phyloP scores from a whole-genome alignment of 2,797 vertebrate genomes.

The Petrocephalus schoutedeni region DNA sequence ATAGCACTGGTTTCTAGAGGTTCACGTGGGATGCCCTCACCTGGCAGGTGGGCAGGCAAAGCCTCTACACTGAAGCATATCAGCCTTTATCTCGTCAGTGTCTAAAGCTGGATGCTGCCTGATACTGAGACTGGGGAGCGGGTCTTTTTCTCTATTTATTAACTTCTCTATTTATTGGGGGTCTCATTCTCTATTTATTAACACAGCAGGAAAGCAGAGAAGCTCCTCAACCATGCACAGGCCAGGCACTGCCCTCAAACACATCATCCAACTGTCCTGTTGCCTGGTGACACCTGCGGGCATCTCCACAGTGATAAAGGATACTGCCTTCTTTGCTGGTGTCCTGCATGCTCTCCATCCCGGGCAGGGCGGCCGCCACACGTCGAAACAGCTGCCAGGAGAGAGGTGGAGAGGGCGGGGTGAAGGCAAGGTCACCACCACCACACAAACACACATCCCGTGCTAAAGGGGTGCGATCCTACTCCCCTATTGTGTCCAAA shows the following conservation, averaged over 20 bases:
- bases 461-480: not conserved
- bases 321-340: constrained; percentile 92
- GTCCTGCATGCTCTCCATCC: constrained; percentile 88
- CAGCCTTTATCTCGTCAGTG: not conserved
- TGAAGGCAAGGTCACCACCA: not conserved
- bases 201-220: not conserved
- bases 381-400: constrained; percentile 76
- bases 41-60: not conserved
- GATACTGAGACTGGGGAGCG: not conserved
- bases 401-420: not conserved
- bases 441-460: not conserved
- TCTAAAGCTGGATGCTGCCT: not conserved
- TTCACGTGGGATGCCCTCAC: not conserved
- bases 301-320: constrained; percentile 58
- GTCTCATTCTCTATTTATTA: not conserved
- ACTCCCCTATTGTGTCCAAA: not conserved
- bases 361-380: constrained; percentile 83
- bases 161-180: not conserved
- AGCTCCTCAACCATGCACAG: not conserved
- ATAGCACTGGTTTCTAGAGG: not conserved
- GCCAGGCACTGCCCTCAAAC: not conserved
- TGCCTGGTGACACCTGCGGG: not conserved
- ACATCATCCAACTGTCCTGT: not conserved
- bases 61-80: not conserved
- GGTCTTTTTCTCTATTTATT: not conserved